phyloP scores from a whole-genome alignment of 2,113 vertebrate genomes.

The human region DNA sequence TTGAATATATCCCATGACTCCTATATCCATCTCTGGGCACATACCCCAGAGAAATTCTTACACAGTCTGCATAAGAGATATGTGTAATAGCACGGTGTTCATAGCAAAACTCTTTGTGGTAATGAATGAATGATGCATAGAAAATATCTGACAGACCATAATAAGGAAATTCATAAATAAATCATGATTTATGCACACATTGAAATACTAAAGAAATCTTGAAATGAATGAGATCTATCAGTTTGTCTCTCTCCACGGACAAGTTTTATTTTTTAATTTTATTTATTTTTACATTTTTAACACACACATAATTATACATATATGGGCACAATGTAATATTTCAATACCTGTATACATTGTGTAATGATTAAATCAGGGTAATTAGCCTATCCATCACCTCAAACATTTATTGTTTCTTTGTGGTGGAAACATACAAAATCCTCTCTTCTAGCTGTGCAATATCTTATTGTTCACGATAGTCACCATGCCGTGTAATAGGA shows the following conservation, averaged over 20 bases:
- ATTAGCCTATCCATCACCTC: neutral
- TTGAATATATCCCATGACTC: neutral
- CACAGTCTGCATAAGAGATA: neutral
- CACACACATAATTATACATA: neutral
- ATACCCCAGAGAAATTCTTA: neutral
- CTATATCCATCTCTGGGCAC: neutral
- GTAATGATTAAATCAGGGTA: neutral
- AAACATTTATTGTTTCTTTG: neutral
- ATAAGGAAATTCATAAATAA: neutral
- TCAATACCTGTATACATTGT: neutral
- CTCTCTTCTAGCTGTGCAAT: neutral
- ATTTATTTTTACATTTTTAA: neutral
- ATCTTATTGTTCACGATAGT: neutral
- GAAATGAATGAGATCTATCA: neutral
- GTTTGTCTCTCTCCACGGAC: neutral
- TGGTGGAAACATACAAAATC: neutral
- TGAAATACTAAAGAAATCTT: constrained; percentile 3
- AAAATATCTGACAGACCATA: neutral
- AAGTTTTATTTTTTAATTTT: neutral
- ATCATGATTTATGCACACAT: neutral
- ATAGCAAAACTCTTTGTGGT: neutral
- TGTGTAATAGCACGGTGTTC: neutral
- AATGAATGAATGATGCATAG: neutral
- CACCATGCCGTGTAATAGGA: neutral
- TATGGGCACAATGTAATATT: neutral